These are phyloP conservation scores for Mya arenaria DNA, from an alignment of 1,140 invertebrate species.

Conservation along the genomic window DNA sequence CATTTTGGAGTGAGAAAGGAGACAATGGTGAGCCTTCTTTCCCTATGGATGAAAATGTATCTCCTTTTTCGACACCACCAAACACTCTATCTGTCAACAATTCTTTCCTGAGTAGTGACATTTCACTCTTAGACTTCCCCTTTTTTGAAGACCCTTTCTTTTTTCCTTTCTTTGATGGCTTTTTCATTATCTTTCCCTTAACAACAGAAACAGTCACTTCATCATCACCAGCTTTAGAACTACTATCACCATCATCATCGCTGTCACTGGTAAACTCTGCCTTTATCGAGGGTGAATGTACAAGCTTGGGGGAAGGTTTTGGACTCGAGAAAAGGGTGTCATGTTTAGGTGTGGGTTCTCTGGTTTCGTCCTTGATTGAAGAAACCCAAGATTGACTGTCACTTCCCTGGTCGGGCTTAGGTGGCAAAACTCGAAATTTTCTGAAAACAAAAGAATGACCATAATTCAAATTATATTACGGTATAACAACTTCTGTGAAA, in stretches of 20 bases:
- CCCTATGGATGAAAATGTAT: not conserved
- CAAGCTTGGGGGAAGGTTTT: not conserved
- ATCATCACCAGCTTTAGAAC: constrained; percentile 11
- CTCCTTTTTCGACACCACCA: not conserved
- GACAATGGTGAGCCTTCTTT: constrained; percentile 41
- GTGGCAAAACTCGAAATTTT: constrained; percentile 39
- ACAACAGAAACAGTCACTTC: constrained; percentile 50
- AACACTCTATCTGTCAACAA: not conserved
- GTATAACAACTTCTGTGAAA: not conserved
- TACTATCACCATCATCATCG: not conserved
- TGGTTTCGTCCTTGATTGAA: constrained; percentile 24
- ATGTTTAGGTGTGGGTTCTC: not conserved
- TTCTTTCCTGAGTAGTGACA: not conserved
- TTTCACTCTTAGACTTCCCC: constrained; percentile 24
- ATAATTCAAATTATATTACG: not conserved
- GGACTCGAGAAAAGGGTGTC: not conserved
- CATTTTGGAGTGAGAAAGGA: constrained; percentile 34
- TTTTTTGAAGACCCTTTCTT: constrained; percentile 37
- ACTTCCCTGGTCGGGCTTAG: constrained; percentile 21
- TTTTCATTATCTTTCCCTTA: constrained; percentile 42
- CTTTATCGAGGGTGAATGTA: constrained; percentile 5
- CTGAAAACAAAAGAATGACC: constrained; percentile 32
- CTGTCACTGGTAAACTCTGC: not conserved
- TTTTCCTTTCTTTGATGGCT: constrained; percentile 13
- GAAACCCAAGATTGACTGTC: constrained; percentile 4